phyloP scores from a whole-genome alignment of 2,113 vertebrate species.

The Nothoprocta pentlandii region DNA sequence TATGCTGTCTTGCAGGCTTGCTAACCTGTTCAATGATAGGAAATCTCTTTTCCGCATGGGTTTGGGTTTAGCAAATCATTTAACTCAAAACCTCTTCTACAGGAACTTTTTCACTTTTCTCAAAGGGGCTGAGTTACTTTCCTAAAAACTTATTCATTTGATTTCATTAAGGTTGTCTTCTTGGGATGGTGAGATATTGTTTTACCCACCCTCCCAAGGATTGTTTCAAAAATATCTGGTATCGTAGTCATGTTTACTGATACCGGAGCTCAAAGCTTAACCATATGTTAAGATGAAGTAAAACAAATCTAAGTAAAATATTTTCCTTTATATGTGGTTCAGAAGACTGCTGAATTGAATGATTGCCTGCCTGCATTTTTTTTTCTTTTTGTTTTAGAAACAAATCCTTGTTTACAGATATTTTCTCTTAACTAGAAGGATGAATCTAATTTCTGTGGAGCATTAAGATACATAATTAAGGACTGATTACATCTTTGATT shows the following conservation, averaged over 20 bases:
- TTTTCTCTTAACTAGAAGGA: slow-evolving; percentile 16
- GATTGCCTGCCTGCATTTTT: not conserved
- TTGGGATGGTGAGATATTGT: not conserved
- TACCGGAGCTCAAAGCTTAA: not conserved
- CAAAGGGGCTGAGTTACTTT: not conserved
- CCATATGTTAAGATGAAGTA: not conserved
- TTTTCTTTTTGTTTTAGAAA: not conserved
- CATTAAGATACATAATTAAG: slow-evolving; percentile 53
- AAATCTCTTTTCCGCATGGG: not conserved
- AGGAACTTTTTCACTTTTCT: not conserved
- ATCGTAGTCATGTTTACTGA: not conserved
- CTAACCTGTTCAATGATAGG: not conserved
- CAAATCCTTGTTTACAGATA: slow-evolving; percentile 25
- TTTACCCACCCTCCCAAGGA: not conserved
- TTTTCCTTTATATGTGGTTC: slow-evolving; percentile 26
- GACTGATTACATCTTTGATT: slow-evolving; percentile 43
- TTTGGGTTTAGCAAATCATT: not conserved
- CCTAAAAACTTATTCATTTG: not conserved
- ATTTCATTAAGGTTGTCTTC: not conserved
- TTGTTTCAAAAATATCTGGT: not conserved
- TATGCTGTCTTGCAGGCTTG: not conserved
- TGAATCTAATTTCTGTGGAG: slow-evolving; percentile 36
- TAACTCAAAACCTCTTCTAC: not conserved
- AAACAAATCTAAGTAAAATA: slow-evolving; percentile 17
- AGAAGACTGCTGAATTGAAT: not conserved